Base-by-base conservation (phyloP, 2,113 vertebrate genomes). In the Anarhynchus alexandrinus region DNA sequence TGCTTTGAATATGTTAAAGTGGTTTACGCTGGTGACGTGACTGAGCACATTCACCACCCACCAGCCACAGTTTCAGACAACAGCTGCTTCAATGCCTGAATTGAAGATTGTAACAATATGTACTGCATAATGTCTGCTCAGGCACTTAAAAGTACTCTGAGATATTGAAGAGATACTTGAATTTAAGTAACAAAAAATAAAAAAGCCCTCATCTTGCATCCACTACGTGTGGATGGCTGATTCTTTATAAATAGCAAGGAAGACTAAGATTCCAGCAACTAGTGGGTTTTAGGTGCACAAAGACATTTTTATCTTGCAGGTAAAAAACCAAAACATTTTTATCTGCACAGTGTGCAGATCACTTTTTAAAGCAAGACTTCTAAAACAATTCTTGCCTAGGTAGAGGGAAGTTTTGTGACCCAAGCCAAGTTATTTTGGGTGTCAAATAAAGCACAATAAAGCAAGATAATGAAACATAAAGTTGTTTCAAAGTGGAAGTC, bases 101-200 rank as follows among this genome's bases (percentile, higher is more conserved):
- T 38, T 11, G 64, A 43, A 17, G 36, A 20, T 1, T 65, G 17
- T 57, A 70, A 52, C 40, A 47, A 10, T 17, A 10, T 11, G 42
- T 36, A 4, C 22, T 57, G 49, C 27, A 2, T 19, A 26, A 23
- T 18, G 82, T 64, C 66, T 73, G 71, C 54, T 59, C 45, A 13
- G 40, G 13, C 43, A 49, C 55, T 38, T 23, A 3, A 2, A 43
- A 57, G 25, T 52, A 52, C 30, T 88, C 36, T 12, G 18, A 30
- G 0, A 0, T 15, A 34, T 2, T 49, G 45, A 71, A 45, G 1
- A 59, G 23, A 6, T 59, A 23, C 10, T 38, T 78, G 7, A 57
- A 25, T 86, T 69, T 18, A 47, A 71, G 57, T 43, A 64, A 38
- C 54, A 61, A 21, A 23, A 61, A 18, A 12, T 45, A 40, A 62